Evolutionary conservation across 2,113 vertebrate species (phyloP).

Genomic region (Todiramphus saurophagus): DNA sequence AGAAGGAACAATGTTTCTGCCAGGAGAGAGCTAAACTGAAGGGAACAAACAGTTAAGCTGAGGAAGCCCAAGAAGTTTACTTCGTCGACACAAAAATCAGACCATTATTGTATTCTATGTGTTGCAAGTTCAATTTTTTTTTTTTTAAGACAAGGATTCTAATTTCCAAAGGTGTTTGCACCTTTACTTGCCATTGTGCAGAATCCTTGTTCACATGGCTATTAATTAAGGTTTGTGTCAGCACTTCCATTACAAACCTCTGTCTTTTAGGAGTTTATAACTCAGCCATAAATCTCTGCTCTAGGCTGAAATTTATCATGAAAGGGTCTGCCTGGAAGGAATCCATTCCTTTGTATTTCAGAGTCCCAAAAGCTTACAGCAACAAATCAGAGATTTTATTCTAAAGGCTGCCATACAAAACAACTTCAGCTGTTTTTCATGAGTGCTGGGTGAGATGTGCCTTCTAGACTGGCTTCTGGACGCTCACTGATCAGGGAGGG

Average conservation of each 20-base stretch:
- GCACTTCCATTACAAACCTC: slow-evolving; percentile 28
- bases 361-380: background rate
- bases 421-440: background rate
- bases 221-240: slow-evolving; percentile 32
- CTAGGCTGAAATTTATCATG: slow-evolving; percentile 11
- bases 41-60: background rate
- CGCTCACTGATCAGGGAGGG: background rate
- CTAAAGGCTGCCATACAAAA: background rate
- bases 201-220: background rate
- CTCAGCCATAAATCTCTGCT: slow-evolving; percentile 40
- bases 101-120: background rate
- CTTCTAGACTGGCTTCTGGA: background rate
- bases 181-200: background rate
- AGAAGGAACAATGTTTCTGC: background rate
- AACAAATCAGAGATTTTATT: background rate
- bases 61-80: background rate
- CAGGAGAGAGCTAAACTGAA: background rate
- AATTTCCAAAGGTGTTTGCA: slow-evolving; percentile 6
- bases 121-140: background rate
- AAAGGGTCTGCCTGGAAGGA: slow-evolving; percentile 28
- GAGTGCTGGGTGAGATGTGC: background rate
- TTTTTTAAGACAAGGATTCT: background rate
- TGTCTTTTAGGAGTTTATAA: slow-evolving; percentile 36
- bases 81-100: background rate
- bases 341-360: background rate